Percentiles rank a stretch among this genome's conserved stretches.
Evolutionary conservation across 2,888 invertebrate species (phyloP).

Genomic region (Aphrophora alni): DNA sequence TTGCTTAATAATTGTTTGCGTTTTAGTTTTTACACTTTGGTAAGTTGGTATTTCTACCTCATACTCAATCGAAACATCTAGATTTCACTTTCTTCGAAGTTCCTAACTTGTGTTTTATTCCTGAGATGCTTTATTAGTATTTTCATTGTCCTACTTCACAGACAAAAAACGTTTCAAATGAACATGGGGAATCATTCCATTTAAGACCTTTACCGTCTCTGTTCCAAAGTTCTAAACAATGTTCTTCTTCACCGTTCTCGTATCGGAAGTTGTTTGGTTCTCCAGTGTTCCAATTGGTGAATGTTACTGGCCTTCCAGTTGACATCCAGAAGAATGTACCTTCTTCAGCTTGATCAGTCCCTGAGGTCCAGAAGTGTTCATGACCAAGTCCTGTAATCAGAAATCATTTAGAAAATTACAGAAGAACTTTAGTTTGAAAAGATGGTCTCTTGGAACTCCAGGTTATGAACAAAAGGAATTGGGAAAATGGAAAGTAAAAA

Average conservation of each 20-base stretch:
- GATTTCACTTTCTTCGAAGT: not conserved
- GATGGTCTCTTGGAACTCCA: no score
- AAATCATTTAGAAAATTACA: conserved; percentile 3
- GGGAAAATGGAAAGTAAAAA: no score
- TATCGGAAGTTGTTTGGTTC: conserved; percentile 94
- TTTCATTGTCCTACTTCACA: conserved; percentile 71
- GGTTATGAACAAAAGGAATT: conserved; percentile 45
- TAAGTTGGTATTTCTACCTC: not conserved
- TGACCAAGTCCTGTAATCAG: conserved; percentile 75
- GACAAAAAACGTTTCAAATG: conserved; percentile 91
- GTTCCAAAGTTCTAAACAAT: conserved; percentile 90
- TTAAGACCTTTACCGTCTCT: conserved; percentile 90
- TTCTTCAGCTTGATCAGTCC: conserved; percentile 89
- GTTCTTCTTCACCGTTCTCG: conserved; percentile 93
- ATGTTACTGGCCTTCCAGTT: conserved; percentile 85
- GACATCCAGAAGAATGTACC: conserved; percentile 95
- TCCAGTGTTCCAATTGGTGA: conserved; percentile 93
- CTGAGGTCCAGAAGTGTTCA: conserved; percentile 94
- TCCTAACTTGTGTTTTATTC: not conserved
- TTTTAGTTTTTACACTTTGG: not conserved
- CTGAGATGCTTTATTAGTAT: not conserved
- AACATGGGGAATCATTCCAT: conserved; percentile 94
- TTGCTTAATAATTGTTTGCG: not conserved
- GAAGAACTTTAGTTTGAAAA: no score
- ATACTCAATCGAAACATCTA: not conserved